Base-by-base conservation (phyloP, 37 sponge, comb jelly and placozoan species). In the Petrosia ficiformis region DNA sequence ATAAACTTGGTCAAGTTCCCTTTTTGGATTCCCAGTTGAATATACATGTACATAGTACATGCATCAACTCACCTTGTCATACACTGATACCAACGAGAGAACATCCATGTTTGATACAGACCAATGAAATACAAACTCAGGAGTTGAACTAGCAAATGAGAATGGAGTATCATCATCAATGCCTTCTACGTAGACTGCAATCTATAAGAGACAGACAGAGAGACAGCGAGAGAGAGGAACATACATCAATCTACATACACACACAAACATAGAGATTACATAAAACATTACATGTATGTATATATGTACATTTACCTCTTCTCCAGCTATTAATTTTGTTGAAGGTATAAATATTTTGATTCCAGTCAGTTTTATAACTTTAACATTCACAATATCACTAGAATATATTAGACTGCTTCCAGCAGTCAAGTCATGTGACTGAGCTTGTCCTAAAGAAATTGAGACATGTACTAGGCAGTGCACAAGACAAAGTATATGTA, bases 71-170 rank as follows among this genome's bases (percentile, higher is more conserved):
- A 86, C 84, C 69, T 80, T 77, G 24, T 83, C 84, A 63, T 92
- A 95, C 26, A 88, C 83, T 0, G 93, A 95, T 40, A 39, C 34
- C 19, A 95, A 70, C 5, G 86, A 73, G 24, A 88, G 57, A 10
- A 84, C 80, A 59, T 95, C 93, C 78, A 85, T 89, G 79, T 92
- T 95, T 63, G 65, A 74, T 16, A 74, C 81, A 0, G 86, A 82
- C 95, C 95, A 95, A 26, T 81, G 82, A 73, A 95, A 95, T 32
- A 42, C 19, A 2, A 95, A 36, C 1, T 80, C 80, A 0, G 80
- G 82, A n/a, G 48, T n/a, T 4, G 77, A 44, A 75, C 78, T 73
- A 4, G 42, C 86, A 64, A 95, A 95, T 29, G 82, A 29, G 58
- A 95, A 92, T 22, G 94, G 94, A n/a, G 84, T 82, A 68, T 95